phyloP scores from a whole-genome alignment of 1,140 invertebrate species.

The Elymnias hypermnestra region DNA sequence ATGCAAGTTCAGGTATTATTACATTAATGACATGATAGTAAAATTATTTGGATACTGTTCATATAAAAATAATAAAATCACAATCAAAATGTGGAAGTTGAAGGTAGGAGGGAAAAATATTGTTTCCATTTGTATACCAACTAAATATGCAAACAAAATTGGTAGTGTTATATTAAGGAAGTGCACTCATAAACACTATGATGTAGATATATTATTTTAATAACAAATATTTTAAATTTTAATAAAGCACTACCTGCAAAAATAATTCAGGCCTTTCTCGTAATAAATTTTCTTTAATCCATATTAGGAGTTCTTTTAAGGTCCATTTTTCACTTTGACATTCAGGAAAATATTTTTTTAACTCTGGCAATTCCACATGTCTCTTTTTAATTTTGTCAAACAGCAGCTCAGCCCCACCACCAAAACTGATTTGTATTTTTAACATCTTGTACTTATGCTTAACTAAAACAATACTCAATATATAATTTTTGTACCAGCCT shows the following conservation, averaged over 20 bases:
- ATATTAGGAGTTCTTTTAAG: conserved; percentile 83
- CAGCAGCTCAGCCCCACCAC: conserved; percentile 91
- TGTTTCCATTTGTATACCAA: too few relatives aligned
- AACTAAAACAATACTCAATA: background rate
- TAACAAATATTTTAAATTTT: too few relatives aligned
- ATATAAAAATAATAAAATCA: too few relatives aligned
- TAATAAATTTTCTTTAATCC: conserved; percentile 91
- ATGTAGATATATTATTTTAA: too few relatives aligned
- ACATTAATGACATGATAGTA: too few relatives aligned
- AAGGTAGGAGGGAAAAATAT: too few relatives aligned
- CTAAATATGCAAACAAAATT: too few relatives aligned
- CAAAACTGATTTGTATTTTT: conserved; percentile 69
- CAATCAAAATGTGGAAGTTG: too few relatives aligned
- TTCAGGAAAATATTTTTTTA: conserved; percentile 52
- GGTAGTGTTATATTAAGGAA: too few relatives aligned
- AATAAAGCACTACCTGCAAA: conserved; percentile 77
- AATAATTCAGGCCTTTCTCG: conserved; percentile 93
- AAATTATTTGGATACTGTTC: too few relatives aligned
- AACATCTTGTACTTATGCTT: conserved; percentile 25
- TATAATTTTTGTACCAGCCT: background rate
- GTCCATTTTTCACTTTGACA: conserved; percentile 78
- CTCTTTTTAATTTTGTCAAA: conserved; percentile 89
- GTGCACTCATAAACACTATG: too few relatives aligned
- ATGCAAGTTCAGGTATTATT: too few relatives aligned
- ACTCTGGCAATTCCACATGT: conserved; percentile 78